Percentiles rank a stretch among this genome's conserved stretches.
phyloP scores from a whole-genome alignment of 2,888 invertebrate species.

The Ormyrus nitidulus region DNA sequence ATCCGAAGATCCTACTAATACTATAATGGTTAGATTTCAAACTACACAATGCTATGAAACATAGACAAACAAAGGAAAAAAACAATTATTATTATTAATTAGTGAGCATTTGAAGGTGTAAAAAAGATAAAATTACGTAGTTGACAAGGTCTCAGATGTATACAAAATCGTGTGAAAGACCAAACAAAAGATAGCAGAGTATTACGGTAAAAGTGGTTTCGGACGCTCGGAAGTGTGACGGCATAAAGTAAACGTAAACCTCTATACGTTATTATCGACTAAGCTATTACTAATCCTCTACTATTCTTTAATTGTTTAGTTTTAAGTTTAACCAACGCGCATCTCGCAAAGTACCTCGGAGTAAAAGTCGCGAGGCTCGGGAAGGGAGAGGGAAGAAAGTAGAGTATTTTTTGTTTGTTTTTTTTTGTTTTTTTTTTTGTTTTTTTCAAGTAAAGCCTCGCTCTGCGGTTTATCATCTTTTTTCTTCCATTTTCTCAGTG shows the following conservation, averaged over 20 bases:
- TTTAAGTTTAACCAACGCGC: slow-evolving; percentile 35
- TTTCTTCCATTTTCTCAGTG: neutral
- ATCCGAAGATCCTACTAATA: slow-evolving; percentile 59
- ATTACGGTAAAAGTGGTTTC: slow-evolving; percentile 55
- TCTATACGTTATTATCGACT: slow-evolving; percentile 22
- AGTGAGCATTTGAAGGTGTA: slow-evolving; percentile 55
- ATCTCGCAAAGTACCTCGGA: slow-evolving; percentile 20
- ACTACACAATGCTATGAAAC: slow-evolving; percentile 69
- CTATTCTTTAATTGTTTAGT: slow-evolving; percentile 36
- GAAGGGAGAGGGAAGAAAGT: neutral
- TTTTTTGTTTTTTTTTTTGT: neutral
- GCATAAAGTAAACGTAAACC: slow-evolving; percentile 40
- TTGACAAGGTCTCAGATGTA: slow-evolving; percentile 44
- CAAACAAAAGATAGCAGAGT: slow-evolving; percentile 26
- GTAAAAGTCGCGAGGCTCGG: slow-evolving; percentile 33
- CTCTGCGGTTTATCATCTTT: slow-evolving; percentile 3
- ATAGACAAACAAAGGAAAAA: slow-evolving; percentile 63
- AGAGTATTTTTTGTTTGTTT: neutral
- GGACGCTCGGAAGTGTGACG: slow-evolving; percentile 58
- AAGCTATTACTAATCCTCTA: neutral
- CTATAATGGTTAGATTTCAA: slow-evolving; percentile 66
- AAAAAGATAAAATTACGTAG: slow-evolving; percentile 54
- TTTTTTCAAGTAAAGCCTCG: slow-evolving; percentile 33
- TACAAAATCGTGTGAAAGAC: slow-evolving; percentile 47
- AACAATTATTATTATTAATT: slow-evolving; percentile 58